phyloP scores from a whole-genome alignment of 2,888 invertebrate species.

The Piscicola geometra region DNA sequence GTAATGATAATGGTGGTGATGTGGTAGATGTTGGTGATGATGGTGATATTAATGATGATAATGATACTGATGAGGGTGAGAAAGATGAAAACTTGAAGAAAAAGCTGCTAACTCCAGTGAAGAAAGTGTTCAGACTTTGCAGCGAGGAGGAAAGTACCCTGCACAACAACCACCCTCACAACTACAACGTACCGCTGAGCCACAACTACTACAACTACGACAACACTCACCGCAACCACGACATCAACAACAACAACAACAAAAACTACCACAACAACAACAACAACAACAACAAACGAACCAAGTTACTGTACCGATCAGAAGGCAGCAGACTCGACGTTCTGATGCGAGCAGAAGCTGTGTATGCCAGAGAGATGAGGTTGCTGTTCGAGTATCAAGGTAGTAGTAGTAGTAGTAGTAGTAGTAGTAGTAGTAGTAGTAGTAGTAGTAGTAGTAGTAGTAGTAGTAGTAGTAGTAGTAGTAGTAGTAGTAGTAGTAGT shows the following conservation, averaged over 20 bases:
- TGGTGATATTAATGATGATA: not conserved
- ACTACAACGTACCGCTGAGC: too few species aligned
- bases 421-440: slow-evolving; percentile 20
- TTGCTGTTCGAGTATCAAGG: not conserved
- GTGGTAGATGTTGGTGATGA: not conserved
- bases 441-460: slow-evolving; percentile 28
- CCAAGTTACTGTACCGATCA: not conserved
- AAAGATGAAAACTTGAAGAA: too few species aligned
- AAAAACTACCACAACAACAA: not conserved
- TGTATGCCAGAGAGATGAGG: not conserved
- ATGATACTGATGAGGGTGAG: not conserved
- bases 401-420: slow-evolving; percentile 1
- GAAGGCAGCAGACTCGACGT: not conserved
- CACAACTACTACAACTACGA: not conserved
- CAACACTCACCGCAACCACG: not conserved
- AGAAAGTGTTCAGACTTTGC: not conserved
- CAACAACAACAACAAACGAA: not conserved
- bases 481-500: slow-evolving; percentile 24
- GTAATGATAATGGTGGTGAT: not conserved
- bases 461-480: slow-evolving; percentile 28
- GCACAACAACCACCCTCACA: not conserved
- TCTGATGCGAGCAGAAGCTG: not conserved
- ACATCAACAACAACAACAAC: not conserved
- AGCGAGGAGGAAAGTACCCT: not conserved
- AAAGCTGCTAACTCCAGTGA: too few species aligned